Percentiles rank a stretch among this genome's conserved stretches.
Conservation (phyloP, 2,113 vertebrate genomes). For the Rhinoptilus africanus region DNA sequence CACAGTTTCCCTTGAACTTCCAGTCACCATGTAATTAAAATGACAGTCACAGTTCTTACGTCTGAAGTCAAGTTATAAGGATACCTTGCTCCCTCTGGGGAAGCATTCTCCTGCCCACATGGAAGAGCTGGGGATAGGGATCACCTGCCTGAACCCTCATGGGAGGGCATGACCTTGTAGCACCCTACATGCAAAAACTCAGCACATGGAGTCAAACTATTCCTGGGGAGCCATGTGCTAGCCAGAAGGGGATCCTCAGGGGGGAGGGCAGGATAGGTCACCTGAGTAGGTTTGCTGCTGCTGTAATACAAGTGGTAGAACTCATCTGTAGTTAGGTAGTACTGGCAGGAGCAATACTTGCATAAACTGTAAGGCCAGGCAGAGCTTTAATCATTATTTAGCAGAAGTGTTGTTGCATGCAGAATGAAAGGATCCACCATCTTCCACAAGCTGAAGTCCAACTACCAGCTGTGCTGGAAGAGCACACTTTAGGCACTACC, state of each 20-base stretch:
- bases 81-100: not conserved
- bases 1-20: not conserved
- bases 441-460: not conserved
- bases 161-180: not conserved
- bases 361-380: not conserved
- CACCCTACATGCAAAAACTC: not conserved
- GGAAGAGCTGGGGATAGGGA: not conserved
- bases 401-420: not conserved
- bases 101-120: not conserved
- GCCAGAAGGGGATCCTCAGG: not conserved
- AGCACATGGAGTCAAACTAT: not conserved
- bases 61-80: not conserved
- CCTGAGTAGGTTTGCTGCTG: not conserved
- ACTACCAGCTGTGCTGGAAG: not conserved
- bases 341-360: not conserved
- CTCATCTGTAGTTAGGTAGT: not conserved
- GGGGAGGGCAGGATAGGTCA: not conserved
- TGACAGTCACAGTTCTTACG: not conserved
- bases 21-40: not conserved
- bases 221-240: not conserved
- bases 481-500: not conserved
- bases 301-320: not conserved
- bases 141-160: not conserved
- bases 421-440: not conserved
- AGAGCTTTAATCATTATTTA: not conserved